Conservation (phyloP, 2,797 vertebrate species). For the Notamacropus eugenii region DNA sequence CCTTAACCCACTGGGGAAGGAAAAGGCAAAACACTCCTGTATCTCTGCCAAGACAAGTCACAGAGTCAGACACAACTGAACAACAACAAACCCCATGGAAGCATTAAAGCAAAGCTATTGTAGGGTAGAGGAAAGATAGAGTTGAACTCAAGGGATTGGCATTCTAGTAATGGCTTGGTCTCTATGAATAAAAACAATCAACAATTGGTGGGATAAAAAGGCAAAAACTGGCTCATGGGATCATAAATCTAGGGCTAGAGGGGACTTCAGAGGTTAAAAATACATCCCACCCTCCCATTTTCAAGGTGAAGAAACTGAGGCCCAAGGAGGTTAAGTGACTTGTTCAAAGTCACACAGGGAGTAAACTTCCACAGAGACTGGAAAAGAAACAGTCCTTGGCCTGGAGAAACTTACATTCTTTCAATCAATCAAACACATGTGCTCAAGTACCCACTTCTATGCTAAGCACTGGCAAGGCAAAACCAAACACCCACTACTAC, state of each 20-base stretch:
- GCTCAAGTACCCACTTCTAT: background rate
- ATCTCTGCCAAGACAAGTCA: background rate
- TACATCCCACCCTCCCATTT: background rate
- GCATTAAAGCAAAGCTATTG: background rate
- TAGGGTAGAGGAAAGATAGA: background rate
- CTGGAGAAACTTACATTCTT: background rate
- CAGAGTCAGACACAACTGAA: background rate
- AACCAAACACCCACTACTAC: background rate
- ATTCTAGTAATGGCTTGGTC: background rate
- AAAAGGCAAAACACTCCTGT: background rate
- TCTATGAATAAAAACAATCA: background rate
- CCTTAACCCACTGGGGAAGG: background rate
- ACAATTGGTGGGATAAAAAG: background rate
- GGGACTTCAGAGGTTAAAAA: background rate
- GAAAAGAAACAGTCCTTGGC: background rate
- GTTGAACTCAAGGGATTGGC: background rate
- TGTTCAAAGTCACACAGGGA: background rate
- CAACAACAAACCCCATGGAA: background rate
- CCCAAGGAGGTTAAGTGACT: background rate
- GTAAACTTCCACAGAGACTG: background rate
- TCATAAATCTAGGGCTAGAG: background rate
- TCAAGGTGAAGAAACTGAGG: background rate
- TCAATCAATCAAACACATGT: background rate
- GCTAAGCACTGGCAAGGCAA: background rate
- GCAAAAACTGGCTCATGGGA: background rate